These are phyloP conservation scores for Epistrophe grossulariae DNA, from an alignment of 2,888 invertebrate species.

Conservation along the genomic window DNA sequence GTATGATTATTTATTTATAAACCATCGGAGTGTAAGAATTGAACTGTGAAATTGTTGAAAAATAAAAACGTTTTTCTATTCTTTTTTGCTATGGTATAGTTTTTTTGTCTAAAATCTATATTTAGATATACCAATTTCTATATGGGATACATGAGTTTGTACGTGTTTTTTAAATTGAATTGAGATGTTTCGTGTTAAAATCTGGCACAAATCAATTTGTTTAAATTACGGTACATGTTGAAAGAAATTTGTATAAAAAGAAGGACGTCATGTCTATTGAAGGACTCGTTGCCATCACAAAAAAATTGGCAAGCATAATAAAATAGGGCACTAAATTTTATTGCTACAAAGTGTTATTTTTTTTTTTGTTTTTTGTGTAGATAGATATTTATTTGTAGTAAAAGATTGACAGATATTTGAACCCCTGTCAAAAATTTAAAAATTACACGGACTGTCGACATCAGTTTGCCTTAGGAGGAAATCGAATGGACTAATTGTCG, in stretches of 20 bases:
- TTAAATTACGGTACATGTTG: background rate
- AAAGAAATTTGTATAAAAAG: background rate
- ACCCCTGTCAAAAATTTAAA: background rate
- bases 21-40: constrained; percentile 35
- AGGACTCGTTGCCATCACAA: background rate
- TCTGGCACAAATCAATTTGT: constrained; percentile 25
- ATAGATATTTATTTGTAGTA: background rate
- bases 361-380: background rate
- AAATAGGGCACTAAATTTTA: background rate
- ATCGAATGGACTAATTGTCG: too few relatives aligned
- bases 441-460: background rate
- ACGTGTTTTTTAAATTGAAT: background rate
- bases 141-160: background rate
- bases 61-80: constrained; percentile 10
- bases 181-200: constrained; percentile 14
- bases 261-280: background rate
- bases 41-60: constrained; percentile 40
- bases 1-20: constrained; percentile 65
- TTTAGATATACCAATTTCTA: background rate
- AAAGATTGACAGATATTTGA: constrained; percentile 1
- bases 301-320: background rate
- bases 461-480: background rate
- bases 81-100: background rate
- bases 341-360: background rate
- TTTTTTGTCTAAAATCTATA: background rate